Evolutionary conservation across 2,797 vertebrate species (phyloP), one percentile per base, ranked within the genome.

Genomic region (Rhyacichthys aspro): DNA sequence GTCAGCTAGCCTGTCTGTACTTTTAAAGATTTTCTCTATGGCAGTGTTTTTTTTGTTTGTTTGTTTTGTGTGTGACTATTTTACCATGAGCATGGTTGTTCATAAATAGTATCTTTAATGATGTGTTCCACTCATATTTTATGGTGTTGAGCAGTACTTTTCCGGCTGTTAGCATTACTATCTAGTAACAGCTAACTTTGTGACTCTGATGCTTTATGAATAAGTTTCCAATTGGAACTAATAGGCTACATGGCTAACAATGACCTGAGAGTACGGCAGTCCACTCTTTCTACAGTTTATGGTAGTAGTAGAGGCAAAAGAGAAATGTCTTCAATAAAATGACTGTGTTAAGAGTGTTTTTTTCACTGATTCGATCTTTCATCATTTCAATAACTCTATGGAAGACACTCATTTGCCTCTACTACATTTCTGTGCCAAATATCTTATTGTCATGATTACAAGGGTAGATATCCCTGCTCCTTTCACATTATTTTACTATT

Each of bases 381-480:
- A 8, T 14, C 1, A 12, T 36, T 38, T 18, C 11, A 52, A 18
- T 3, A n/a, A 11, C 18, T 38, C 39, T 41, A 18, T 14, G 36
- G 15, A 38, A 55, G 55, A 72, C 34, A 55, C 55, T 48, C 3
- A 54, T 72, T 74, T 43, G 42, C 63, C 49, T 66, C 6, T 5
- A 53, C 54, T 52, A 19, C 64, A 71, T 63, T 66, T 49, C 76
- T 42, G 55, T 79, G 55, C 72, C 72, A 76, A 69, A 71, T 72
- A 75, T 83, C 76, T 43, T 70, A 69, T 77, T 80, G 65, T 78
- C 38, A 43, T 36, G 76, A 85, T 80, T 73, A 79, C 67, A 86
- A 41, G 61, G 70, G 48, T 66, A 57, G 70, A 63, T 76, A 71
- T 76, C 71, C 42, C 43, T 49, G 70, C 72, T n/a, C 32, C 69